phyloP scores from a whole-genome alignment of 2,888 invertebrate genomes.

The Noctua fimbriata region DNA sequence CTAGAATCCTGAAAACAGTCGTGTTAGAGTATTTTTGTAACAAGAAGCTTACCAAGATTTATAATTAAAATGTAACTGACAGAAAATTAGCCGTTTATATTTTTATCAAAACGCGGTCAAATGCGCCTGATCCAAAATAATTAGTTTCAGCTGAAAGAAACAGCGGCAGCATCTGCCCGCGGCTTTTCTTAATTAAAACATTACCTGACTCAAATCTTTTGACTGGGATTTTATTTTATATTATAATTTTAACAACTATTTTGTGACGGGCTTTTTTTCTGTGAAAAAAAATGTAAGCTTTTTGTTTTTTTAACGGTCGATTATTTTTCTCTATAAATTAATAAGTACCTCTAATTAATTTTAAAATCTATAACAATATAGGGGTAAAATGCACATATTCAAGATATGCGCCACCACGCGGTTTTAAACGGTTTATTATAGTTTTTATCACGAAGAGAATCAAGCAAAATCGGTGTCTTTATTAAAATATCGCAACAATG shows the following conservation, averaged over 20 bases:
- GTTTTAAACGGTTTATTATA: background rate
- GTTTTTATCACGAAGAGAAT: background rate
- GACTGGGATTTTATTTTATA: background rate
- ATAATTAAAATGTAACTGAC: slow-evolving; percentile 31
- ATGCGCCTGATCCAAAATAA: slow-evolving; percentile 27
- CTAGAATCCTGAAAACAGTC: background rate
- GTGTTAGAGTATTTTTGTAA: background rate
- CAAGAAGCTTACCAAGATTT: slow-evolving; percentile 2
- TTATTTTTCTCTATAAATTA: background rate
- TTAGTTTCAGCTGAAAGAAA: slow-evolving; percentile 36
- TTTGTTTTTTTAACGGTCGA: background rate
- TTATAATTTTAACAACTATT: background rate
- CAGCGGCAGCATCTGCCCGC: slow-evolving; percentile 22
- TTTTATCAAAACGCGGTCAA: slow-evolving; percentile 33
- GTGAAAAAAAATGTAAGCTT: background rate
- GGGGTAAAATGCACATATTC: background rate
- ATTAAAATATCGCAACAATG: background rate
- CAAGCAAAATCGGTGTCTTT: background rate
- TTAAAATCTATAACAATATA: background rate
- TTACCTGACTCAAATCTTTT: slow-evolving; percentile 13
- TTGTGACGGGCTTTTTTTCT: background rate
- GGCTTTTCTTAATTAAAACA: slow-evolving; percentile 43
- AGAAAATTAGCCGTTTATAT: slow-evolving; percentile 29
- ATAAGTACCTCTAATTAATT: background rate
- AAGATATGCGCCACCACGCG: background rate